Evolutionary conservation across 2,113 vertebrate genomes (phyloP), one percentile per base, ranked within the genome.

Genomic region (Eubucco bourcierii): DNA sequence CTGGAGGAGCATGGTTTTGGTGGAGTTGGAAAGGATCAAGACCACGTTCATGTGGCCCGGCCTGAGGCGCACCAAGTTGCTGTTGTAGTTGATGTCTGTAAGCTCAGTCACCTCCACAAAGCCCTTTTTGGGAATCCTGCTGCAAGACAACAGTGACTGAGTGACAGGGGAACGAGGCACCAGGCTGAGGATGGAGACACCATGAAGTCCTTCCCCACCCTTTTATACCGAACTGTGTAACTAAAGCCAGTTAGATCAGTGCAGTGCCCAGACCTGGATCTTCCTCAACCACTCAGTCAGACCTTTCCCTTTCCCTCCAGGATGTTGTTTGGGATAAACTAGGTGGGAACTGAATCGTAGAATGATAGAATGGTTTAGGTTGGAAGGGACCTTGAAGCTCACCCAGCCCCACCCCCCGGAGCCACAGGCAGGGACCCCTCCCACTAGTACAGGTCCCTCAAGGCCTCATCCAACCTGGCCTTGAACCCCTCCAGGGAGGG

Each of bases 11-110:
- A 97, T 94, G 24, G 99, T 99, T 96, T 99, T 99, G 90, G 99
- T 98, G 47, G 98, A 94, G 53, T 98, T 98, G 1, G 99, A 99
- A n/a, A 99, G 98, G 74, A 99, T 98, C 89, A 99, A 97, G 76
- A 99, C 99, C n/a, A 99, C 98, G 3, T 99, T 99, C 95, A 99
- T 99, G 96, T 99, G 99, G 12, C 99, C 99, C 0, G 99, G 99
- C 92, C 99, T 97, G 94, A 99, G 97, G 88, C 98, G 99, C 15
- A 99, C 99, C 92, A 99, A 77, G 97, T 99, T 99, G 89, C 99
- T 99, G 81, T 97, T 98, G 94, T 99, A 99, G 4, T 99, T 99
- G 88, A 99, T 98, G 53, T 99, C 98, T 0, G 99, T 99, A 61
- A 99, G 97, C 96, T 99, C 99, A 0, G 99, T 99, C 86, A 99